Evolutionary conservation across 2,888 invertebrate genomes (phyloP), one percentile per base, ranked within the genome.

Genomic region (Hirtodrosophila alboralis): DNA sequence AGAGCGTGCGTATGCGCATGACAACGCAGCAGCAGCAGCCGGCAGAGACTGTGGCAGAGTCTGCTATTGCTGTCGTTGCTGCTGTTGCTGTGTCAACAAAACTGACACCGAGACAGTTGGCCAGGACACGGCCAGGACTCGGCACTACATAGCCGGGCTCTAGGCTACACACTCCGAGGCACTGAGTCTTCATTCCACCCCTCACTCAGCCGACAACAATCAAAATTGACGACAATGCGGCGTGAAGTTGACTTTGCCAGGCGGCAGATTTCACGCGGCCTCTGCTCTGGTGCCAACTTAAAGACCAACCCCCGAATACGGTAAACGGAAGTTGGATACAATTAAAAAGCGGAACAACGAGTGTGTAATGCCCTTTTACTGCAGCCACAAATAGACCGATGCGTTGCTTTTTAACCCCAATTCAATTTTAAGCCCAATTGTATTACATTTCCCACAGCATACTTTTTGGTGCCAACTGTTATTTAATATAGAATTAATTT

Each of bases 221-320:
- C 52, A 51, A 72, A 75, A 56, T 58, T 60, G 57, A 71, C 79
- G 44, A 73, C 43, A 74, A 58, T 58, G 51, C 65, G 69, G 69
- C 81, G 77, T 81, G 53, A 81, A 70, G 78, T 78, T 70, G 84
- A 78, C 84, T 84, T 81, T 63, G 66, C 60, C 75, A 54, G 54
- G 58, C 59, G 62, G 40, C 56, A 56, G 62, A 73, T 73, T 70
- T 70, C 62, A 58, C 74, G 47, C 74, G 62, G 53, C 56, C 48
- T 45, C 53, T 27, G 59, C 5, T 2, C 23, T 7, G 26, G 21
- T 27, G 43, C 33, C 45, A 53, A 54, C 60, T 63, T 30, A 23
- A 8, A 27, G 7, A 59, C 31, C 68, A 37, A 56, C 40, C 68
- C 56, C 56, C 52, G 18, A 60, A 44, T 36, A 37, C 13, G 14